Percentiles rank a stretch among this genome's conserved stretches.
phyloP scores from a whole-genome alignment of 2,888 invertebrate species.

The Eupithecia dodoneata region DNA sequence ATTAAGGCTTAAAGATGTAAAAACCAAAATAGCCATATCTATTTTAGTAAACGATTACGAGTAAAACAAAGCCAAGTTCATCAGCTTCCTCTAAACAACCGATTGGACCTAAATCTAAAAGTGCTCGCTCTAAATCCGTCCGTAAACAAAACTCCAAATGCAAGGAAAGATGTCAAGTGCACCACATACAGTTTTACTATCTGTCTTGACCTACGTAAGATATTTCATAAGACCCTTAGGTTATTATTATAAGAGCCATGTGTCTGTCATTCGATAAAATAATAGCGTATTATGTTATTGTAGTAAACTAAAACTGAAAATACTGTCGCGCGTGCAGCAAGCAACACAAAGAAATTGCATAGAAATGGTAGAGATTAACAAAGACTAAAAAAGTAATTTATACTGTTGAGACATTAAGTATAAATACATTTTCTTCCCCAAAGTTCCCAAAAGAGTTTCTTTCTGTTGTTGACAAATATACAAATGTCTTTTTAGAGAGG shows the following conservation, averaged over 20 bases:
- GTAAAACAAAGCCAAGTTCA: slow-evolving; percentile 23
- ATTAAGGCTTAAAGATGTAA: background rate
- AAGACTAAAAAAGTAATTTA: background rate
- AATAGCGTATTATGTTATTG: background rate
- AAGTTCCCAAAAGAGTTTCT: too few species aligned
- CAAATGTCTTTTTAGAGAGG: background rate
- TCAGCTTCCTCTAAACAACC: background rate
- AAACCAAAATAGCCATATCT: background rate
- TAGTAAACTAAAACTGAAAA: background rate
- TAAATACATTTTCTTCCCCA: too few species aligned
- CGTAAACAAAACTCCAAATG: slow-evolving; percentile 39
- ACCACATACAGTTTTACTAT: background rate
- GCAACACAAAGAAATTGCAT: background rate
- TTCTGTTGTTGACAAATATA: too few species aligned
- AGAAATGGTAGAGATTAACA: background rate
- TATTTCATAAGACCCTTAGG: background rate
- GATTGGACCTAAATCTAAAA: slow-evolving; percentile 29
- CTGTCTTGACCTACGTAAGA: background rate
- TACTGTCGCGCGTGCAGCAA: background rate
- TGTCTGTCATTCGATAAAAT: background rate
- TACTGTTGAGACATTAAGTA: background rate
- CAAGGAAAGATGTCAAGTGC: slow-evolving; percentile 9
- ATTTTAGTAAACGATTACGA: background rate
- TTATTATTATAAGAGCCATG: background rate
- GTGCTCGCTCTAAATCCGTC: slow-evolving; percentile 38